These are phyloP conservation scores for Bradypodion ventrale DNA, from an alignment of 2,797 vertebrate genomes.

Conservation along the genomic window DNA sequence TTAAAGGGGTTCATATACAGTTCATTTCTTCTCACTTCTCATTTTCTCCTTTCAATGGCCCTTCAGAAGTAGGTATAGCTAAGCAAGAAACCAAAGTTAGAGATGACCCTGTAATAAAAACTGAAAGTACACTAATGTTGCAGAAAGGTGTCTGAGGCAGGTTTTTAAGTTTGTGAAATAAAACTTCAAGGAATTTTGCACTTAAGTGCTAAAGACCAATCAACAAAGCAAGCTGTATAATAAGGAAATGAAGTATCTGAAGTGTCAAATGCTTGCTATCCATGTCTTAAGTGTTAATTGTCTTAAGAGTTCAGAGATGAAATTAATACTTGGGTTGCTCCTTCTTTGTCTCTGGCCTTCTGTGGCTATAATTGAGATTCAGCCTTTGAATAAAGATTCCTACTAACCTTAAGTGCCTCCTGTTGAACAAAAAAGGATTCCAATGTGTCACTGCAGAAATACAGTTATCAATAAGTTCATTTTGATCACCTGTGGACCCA, in stretches of 20 bases:
- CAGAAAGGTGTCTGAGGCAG: too few species aligned
- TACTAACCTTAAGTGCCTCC: background rate
- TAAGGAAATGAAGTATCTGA: too few species aligned
- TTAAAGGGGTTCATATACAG: background rate
- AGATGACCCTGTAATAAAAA: too few species aligned
- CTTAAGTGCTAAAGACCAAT: too few species aligned
- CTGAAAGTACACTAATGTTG: too few species aligned
- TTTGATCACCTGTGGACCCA: background rate
- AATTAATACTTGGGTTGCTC: background rate
- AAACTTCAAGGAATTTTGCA: too few species aligned
- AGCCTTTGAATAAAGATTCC: background rate
- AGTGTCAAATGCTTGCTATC: too few species aligned
- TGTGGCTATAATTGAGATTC: background rate
- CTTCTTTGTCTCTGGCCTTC: background rate
- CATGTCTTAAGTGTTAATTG: background rate
- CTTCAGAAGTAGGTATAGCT: background rate
- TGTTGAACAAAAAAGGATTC: background rate
- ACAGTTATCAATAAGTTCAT: background rate
- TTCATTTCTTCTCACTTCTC: background rate
- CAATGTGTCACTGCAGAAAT: background rate
- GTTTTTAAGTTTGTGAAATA: too few species aligned
- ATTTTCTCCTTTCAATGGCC: background rate
- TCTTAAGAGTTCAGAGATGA: background rate
- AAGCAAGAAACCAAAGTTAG: background rate
- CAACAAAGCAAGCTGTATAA: too few species aligned